These are phyloP conservation scores for Amiota minor DNA, from an alignment of 2,888 invertebrate genomes.

Conservation along the genomic window DNA sequence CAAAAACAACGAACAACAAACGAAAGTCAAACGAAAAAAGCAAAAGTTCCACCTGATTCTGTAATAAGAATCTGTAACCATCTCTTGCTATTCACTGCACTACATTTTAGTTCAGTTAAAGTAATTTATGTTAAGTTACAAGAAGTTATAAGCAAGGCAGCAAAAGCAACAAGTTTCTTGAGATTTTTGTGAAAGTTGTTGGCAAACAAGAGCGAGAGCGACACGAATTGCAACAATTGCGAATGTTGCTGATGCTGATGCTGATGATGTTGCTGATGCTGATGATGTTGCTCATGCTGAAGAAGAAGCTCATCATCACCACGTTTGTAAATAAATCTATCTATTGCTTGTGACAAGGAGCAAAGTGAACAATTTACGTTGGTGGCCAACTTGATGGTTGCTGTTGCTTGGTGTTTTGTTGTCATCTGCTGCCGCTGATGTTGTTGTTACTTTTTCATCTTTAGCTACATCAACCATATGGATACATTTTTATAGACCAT, in stretches of 20 bases:
- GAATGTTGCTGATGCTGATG: neutral
- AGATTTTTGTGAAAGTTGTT: slow-evolving; percentile 49
- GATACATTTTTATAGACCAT: neutral
- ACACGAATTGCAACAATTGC: neutral
- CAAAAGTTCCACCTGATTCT: slow-evolving; percentile 64
- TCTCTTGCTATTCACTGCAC: neutral
- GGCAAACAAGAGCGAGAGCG: slow-evolving; percentile 8
- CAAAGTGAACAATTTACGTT: neutral
- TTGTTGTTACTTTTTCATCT: slow-evolving; percentile 5
- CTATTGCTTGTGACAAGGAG: too few relatives aligned
- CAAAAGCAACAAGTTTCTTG: slow-evolving; percentile 60
- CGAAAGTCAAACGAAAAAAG: slow-evolving; percentile 19
- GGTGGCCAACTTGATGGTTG: neutral
- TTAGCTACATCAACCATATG: neutral
- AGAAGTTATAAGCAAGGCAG: neutral
- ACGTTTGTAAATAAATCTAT: neutral
- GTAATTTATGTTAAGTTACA: neutral
- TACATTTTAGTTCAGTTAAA: neutral
- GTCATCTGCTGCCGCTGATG: neutral
- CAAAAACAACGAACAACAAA: slow-evolving; percentile 14
- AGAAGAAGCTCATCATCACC: neutral
- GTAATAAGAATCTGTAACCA: slow-evolving; percentile 56
- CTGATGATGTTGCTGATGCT: slow-evolving; percentile 50
- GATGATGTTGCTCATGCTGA: neutral
- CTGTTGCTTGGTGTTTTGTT: neutral